Conservation (phyloP, 2,113 vertebrate species). For the Elachura formosa region DNA sequence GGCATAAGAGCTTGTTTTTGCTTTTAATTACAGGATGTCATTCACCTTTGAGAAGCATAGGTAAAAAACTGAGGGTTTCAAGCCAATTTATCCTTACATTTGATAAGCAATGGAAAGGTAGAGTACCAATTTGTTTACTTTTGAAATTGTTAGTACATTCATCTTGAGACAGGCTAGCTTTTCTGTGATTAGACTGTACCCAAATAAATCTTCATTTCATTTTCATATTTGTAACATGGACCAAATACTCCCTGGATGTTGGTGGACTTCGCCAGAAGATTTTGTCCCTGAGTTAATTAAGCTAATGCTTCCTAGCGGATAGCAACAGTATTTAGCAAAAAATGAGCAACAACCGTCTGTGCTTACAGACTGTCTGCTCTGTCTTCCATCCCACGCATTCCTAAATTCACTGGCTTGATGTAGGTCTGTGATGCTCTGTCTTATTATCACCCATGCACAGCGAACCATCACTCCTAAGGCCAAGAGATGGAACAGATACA, state of each 20-base stretch:
- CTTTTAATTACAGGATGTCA: conserved; percentile 40
- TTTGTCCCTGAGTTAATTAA: conserved; percentile 34
- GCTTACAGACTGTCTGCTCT: neutral
- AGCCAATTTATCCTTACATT: conserved; percentile 41
- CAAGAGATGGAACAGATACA: neutral
- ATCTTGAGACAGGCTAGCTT: neutral
- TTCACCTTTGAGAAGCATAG: conserved; percentile 29
- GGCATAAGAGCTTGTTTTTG: neutral
- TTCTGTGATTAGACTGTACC: neutral
- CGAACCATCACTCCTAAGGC: neutral
- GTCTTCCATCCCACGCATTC: neutral
- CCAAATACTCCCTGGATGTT: neutral
- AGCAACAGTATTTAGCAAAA: conserved; percentile 11
- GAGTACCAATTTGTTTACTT: conserved; percentile 22
- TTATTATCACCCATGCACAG: neutral
- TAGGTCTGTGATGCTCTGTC: neutral
- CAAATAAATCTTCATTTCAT: conserved; percentile 41
- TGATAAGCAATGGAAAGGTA: conserved; percentile 31
- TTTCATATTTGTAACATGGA: conserved; percentile 16
- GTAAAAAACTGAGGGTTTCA: conserved; percentile 3
- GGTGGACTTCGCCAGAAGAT: conserved; percentile 5
- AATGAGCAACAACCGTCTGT: neutral
- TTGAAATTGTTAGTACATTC: conserved; percentile 48
- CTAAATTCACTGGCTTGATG: neutral
- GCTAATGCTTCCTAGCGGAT: neutral